Base-by-base conservation (phyloP, 2,888 invertebrate species). In the Synanthedon andrenaeformis region DNA sequence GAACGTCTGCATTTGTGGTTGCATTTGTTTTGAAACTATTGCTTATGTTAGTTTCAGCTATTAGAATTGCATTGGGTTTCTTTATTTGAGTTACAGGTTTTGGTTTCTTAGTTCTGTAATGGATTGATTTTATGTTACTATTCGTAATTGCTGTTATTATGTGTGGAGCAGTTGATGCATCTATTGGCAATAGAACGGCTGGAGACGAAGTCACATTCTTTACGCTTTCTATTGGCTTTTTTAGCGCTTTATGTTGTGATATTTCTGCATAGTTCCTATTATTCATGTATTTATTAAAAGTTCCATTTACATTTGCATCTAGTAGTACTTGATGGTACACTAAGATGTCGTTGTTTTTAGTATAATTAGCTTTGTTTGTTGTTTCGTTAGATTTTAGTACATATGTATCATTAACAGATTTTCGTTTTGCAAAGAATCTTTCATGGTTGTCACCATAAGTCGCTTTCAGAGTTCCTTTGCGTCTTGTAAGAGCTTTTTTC, bases 361-460 rank as follows among this genome's bases (percentile, higher is more conserved):
- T 35, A 35, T 10, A 35, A 35, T 35, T 35, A 45, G 45, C n/a
- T 45, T 45, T 13, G n/a, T 3, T 14, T 45, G 45, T 5, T n/a
- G 13, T 14, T n/a, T 45, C n/a, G 14, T 45, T 45, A n/a, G n/a
- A n/a, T 45, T 45, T 45, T 13, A 8, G 51, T n/a, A 56, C 50
- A 17, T 41, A 23, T 13, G 49, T 10, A 10, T 19, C 19, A 19
- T 45, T 45, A 14, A 50, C n/a, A 35, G 55, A 4, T 56, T 63
- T 62, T 10, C 56, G 45, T 58, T 74, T 76, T 23, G 70, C 56
- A 57, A 82, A 82, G 58, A 80, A 76, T 54, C 75, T 76, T 42
- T 84, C 82, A 58, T 83, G 82, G 65, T 80, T 85, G 49, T 88
- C 83, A n/a, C 88, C 88, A 56, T 88, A 88, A 0, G 88, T 88